Conservation (phyloP, 2,797 vertebrate species). For the Sylvilagus floridanus region DNA sequence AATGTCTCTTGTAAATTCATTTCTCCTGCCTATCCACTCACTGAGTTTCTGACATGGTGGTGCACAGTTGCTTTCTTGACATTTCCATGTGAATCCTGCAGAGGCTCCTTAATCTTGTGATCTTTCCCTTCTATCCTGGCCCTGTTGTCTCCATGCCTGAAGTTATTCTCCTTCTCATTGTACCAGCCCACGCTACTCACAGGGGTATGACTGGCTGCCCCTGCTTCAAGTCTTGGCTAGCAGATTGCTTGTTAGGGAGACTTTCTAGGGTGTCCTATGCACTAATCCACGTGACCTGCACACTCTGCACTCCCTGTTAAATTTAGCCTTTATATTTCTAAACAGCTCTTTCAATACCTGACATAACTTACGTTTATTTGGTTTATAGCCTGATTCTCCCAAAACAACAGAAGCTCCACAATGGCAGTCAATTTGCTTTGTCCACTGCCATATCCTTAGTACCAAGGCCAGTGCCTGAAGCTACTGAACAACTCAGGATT, state of each 20-base stretch:
- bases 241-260: not conserved
- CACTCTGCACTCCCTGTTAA: not conserved
- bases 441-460: not conserved
- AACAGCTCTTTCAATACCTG: not conserved
- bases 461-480: not conserved
- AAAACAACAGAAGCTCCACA: not conserved
- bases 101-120: not conserved
- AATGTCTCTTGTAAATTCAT: not conserved
- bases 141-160: not conserved
- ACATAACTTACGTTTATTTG: not conserved
- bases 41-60: not conserved
- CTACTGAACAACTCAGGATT: not conserved
- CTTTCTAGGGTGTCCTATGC: no score
- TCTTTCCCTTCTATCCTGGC: not conserved
- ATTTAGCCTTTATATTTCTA: not conserved
- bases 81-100: not conserved
- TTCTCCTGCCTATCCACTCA: not conserved
- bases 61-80: not conserved
- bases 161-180: not conserved
- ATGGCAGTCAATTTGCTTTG: not conserved
- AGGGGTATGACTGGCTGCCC: not conserved
- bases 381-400: not conserved
- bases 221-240: not conserved
- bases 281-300: not conserved
- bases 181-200: not conserved